Conservation (phyloP, 2,888 invertebrate species). For the Imbricaverruca yamaguchii region DNA sequence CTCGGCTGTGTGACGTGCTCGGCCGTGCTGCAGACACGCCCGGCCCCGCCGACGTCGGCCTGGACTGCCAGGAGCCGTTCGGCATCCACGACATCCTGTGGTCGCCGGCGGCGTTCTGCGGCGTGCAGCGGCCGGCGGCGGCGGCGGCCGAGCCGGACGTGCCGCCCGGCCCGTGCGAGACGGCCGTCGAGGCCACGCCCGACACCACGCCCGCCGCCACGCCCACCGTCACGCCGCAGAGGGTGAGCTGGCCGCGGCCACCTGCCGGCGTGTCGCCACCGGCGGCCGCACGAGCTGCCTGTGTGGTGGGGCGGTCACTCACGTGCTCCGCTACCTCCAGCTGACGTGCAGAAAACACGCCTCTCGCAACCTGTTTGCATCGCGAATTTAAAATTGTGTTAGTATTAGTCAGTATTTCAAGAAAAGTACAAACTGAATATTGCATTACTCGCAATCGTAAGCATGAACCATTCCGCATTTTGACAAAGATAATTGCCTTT, state of each 20-base stretch:
- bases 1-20: no score
- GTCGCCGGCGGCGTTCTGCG: constrained; percentile 29
- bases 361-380: no score
- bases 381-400: no score
- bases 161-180: constrained; percentile 32
- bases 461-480: no score
- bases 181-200: constrained; percentile 33
- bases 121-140: constrained; percentile 22
- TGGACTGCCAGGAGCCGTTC: neutral
- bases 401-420: no score
- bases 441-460: no score
- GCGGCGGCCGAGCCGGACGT: constrained; percentile 26
- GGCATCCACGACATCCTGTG: constrained; percentile 27
- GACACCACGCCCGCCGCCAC: constrained; percentile 30
- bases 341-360: no score
- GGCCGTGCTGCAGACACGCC: neutral
- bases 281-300: no score
- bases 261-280: neutral
- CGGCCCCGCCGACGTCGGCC: neutral
- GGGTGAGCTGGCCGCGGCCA: neutral
- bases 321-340: no score
- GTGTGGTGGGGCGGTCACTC: no score
- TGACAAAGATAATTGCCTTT: no score
- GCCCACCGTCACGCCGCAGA: constrained; percentile 11
- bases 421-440: no score